Evolutionary conservation across 1,140 invertebrate species (phyloP).

Genomic region (Samia ricini): DNA sequence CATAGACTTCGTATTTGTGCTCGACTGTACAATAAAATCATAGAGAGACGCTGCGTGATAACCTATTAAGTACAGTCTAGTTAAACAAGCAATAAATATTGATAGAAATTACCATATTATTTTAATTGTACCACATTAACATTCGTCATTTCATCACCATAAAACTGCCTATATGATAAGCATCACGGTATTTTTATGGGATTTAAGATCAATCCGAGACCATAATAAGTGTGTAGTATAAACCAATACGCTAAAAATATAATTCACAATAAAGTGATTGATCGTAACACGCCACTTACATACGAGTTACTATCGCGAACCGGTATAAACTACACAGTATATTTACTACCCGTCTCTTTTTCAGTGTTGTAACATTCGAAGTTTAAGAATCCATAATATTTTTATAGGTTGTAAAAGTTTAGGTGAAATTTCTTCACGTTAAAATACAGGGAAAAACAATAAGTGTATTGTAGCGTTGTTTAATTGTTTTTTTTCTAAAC

Average conservation of each 20-base stretch:
- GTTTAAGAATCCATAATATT: background rate
- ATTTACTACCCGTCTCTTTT: conserved; percentile 4
- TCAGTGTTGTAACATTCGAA: conserved; percentile 2
- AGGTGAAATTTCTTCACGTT: background rate
- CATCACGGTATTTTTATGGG: too few species aligned
- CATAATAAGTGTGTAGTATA: background rate
- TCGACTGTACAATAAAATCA: too few species aligned
- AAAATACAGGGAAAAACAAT: background rate
- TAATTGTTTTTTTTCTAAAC: too few species aligned
- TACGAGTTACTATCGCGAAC: background rate
- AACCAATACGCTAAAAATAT: background rate
- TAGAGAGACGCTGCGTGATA: too few species aligned
- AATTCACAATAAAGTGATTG: conserved; percentile 16
- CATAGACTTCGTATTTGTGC: too few species aligned
- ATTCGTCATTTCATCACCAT: too few species aligned
- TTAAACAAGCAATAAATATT: too few species aligned
- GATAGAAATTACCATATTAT: too few species aligned
- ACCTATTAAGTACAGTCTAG: too few species aligned
- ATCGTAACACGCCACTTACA: conserved; percentile 3
- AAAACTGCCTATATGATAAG: too few species aligned
- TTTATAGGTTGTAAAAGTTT: background rate
- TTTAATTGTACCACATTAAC: too few species aligned
- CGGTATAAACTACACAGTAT: background rate
- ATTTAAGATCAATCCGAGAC: background rate
- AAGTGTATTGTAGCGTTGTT: too few species aligned